These are phyloP conservation scores for Ctenomys sociabilis DNA, from an alignment of 2,113 vertebrate genomes.

Conservation along the genomic window DNA sequence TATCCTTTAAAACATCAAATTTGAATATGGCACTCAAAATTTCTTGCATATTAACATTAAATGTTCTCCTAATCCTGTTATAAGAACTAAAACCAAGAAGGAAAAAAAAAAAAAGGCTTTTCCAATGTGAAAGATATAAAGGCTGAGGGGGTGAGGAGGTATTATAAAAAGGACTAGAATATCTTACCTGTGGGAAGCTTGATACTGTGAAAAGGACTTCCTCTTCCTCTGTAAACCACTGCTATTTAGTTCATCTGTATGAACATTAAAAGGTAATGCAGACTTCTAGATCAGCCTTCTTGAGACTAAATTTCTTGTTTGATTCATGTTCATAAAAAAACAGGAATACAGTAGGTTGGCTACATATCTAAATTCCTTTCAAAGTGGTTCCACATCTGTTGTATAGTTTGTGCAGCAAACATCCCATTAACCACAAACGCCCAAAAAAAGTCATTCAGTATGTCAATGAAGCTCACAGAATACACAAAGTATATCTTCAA, in stretches of 20 bases:
- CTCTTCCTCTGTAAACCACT: slow-evolving; percentile 83
- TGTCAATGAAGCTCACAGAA: slow-evolving; percentile 76
- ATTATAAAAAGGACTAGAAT: slow-evolving; percentile 69
- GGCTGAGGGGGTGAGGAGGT: slow-evolving; percentile 5
- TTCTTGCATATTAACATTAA: slow-evolving; percentile 69
- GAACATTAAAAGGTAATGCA: slow-evolving; percentile 80
- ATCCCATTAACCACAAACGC: slow-evolving; percentile 73
- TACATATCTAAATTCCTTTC: slow-evolving; percentile 75
- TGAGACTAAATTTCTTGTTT: slow-evolving; percentile 77
- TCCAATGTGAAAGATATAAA: slow-evolving; percentile 40
- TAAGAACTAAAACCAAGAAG: slow-evolving; percentile 16
- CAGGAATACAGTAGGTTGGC: slow-evolving; percentile 68
- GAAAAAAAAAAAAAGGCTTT: neutral
- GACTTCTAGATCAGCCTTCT: slow-evolving; percentile 85
- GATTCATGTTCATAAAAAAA: slow-evolving; percentile 77
- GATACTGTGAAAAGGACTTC: slow-evolving; percentile 82
- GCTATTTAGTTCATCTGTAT: slow-evolving; percentile 81
- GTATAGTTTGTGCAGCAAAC: slow-evolving; percentile 77
- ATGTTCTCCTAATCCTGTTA: slow-evolving; percentile 28
- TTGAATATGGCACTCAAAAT: slow-evolving; percentile 63
- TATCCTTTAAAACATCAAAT: slow-evolving; percentile 38
- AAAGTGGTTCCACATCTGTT: slow-evolving; percentile 76
- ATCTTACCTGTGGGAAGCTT: slow-evolving; percentile 85
- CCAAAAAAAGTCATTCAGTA: slow-evolving; percentile 59
- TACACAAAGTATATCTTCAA: slow-evolving; percentile 77